Evolutionary conservation across 2,797 vertebrate species (phyloP), one percentile per base, ranked within the genome.

Genomic region (Craterocephalus amniculus): DNA sequence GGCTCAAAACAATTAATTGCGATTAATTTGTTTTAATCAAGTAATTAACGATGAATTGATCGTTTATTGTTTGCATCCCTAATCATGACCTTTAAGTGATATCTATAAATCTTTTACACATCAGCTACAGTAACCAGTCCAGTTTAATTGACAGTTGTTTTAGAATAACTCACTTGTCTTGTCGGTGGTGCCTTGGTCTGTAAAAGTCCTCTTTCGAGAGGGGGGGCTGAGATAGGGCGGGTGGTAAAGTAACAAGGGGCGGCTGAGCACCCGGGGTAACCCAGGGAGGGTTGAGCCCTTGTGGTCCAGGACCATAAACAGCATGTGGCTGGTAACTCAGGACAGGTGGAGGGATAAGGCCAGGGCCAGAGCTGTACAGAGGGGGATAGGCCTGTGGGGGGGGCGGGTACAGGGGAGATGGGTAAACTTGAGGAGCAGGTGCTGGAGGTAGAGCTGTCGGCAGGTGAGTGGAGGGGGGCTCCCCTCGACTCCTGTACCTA

Each of bases 201-300:
- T 99, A 99, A 93, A 99, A 99, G 71, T 99, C 97, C 83, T 99
- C 97, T 89, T 97, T 97, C 77, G 96, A 97, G 63, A 98, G 90
- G 62, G 96, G 96, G n/a, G 91, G 91, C 63, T 90, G 91, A 16
- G 77, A 8, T 22, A 89, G 70, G 4, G 91, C 67, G 1, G 87
- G 78, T 34, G 87, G 81, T 20, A 89, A 72, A 24, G 82, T 59
- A 4, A 88, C 16, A 1, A 90, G 84, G 81, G 96, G 94, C 35
- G 96, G 92, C 89, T 96, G 97, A 60, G 95, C 73, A 68, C 95
- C 95, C 65, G 96, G 92, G 12, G 96, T 89, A 10, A 95, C 94
- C 98, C 97, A 99, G 36, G 96, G 95, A 73, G 95, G 93, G 56
- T 96, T 95, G 63, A 98, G 90, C 69, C 95, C 96, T 58, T 96